Evolutionary conservation across 1,140 invertebrate species (phyloP).

Genomic region (Euura lappo): DNA sequence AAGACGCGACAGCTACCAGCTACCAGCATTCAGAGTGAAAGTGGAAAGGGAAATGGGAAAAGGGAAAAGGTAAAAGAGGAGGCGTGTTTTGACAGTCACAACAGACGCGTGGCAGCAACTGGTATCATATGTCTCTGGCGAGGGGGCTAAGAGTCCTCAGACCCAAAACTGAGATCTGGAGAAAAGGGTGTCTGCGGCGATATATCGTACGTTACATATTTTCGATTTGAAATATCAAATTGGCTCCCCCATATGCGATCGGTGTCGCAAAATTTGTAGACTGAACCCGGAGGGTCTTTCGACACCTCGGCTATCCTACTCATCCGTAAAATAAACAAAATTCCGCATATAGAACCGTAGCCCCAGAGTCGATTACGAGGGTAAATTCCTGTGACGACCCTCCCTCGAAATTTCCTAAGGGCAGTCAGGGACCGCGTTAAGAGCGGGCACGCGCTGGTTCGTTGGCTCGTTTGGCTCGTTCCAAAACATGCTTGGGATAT

Average conservation of each 20-base stretch:
- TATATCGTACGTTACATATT: background rate
- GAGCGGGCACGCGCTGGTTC: background rate
- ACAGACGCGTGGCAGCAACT: conserved; percentile 29
- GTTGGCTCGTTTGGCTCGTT: background rate
- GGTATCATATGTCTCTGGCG: conserved; percentile 3
- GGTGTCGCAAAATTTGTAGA: too few relatives aligned
- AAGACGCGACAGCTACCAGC: background rate
- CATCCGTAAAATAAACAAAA: too few relatives aligned
- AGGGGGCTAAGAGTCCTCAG: conserved; percentile 1
- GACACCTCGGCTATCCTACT: too few relatives aligned
- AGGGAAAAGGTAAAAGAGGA: background rate
- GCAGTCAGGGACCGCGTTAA: background rate
- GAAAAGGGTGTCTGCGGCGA: background rate
- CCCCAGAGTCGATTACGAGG: background rate
- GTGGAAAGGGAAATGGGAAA: conserved; percentile 13
- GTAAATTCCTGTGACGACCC: background rate
- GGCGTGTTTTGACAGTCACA: conserved; percentile 35
- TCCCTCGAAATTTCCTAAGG: background rate
- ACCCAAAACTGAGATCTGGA: background rate
- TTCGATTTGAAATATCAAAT: too few relatives aligned
- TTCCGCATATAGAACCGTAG: too few relatives aligned
- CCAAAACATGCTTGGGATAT: background rate
- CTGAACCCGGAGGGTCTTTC: too few relatives aligned
- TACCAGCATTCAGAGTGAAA: conserved; percentile 14
- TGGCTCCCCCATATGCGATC: too few relatives aligned